These are phyloP conservation scores for Acleris cristana DNA, from an alignment of 2,888 invertebrate species.

Conservation along the genomic window DNA sequence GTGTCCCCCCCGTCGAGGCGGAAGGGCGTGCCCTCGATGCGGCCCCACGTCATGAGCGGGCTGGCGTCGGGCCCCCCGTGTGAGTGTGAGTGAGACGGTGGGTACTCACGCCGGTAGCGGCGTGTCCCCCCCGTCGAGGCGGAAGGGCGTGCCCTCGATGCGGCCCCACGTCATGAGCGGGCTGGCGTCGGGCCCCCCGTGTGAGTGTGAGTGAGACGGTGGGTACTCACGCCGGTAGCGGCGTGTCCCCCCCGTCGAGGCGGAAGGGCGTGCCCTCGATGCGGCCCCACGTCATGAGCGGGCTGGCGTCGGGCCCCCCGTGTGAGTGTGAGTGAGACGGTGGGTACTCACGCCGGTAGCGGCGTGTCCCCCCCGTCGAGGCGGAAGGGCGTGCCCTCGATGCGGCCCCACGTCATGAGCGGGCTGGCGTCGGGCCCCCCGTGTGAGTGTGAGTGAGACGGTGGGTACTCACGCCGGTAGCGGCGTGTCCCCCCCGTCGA, in stretches of 20 bases:
- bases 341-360: slow-evolving; percentile 80
- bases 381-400: slow-evolving; percentile 96
- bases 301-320: slow-evolving; percentile 90
- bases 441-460: no score
- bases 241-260: slow-evolving; percentile 96
- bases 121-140: slow-evolving; percentile 95
- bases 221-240: slow-evolving; percentile 84
- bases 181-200: slow-evolving; percentile 88
- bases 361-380: slow-evolving; percentile 97
- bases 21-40: slow-evolving; percentile 97
- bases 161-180: slow-evolving; percentile 99
- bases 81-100: no score
- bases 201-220: no score
- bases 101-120: slow-evolving; percentile 86
- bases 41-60: slow-evolving; percentile 99
- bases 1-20: slow-evolving; percentile 96
- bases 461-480: slow-evolving; percentile 80
- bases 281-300: slow-evolving; percentile 99
- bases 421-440: slow-evolving; percentile 91
- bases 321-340: no score
- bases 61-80: slow-evolving; percentile 89
- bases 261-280: slow-evolving; percentile 97
- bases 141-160: slow-evolving; percentile 96
- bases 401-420: slow-evolving; percentile 99
- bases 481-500: slow-evolving; percentile 96